Conservation (phyloP, 1,140 invertebrate genomes). For the Globodera ellingtonae region DNA sequence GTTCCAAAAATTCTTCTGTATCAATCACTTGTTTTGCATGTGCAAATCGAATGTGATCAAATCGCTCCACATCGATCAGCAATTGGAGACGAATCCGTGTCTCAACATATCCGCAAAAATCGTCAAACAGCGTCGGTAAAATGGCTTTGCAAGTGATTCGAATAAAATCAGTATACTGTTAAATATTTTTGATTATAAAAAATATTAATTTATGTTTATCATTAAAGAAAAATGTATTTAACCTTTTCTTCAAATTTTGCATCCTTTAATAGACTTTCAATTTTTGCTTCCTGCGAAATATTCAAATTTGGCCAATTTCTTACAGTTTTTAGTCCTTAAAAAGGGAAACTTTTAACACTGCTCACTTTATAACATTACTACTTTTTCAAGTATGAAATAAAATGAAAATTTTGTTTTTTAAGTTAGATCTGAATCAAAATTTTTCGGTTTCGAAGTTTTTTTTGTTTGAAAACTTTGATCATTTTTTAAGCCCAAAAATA, state of each 20-base stretch:
- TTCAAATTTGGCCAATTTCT: neutral
- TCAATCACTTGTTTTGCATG: neutral
- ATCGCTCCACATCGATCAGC: slow-evolving; percentile 1
- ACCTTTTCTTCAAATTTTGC: slow-evolving; percentile 18
- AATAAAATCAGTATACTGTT: slow-evolving; percentile 3
- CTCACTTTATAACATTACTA: too few species aligned
- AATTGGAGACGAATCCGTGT: slow-evolving; percentile 14
- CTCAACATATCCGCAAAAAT: slow-evolving; percentile 20
- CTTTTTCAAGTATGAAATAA: too few species aligned
- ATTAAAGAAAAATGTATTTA: neutral
- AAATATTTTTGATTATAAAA: neutral
- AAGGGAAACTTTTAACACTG: neutral
- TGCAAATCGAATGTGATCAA: neutral
- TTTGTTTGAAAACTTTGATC: neutral
- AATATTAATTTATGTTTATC: neutral
- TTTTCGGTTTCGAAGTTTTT: neutral
- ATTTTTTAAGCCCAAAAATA: neutral
- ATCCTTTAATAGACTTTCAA: neutral
- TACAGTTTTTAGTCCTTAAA: neutral
- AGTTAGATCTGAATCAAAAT: too few species aligned
- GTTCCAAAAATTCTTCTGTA: neutral
- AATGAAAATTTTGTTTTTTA: too few species aligned
- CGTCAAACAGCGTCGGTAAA: neutral
- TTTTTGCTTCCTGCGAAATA: neutral
- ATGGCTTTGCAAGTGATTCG: neutral